Evolutionary conservation across 2,888 invertebrate species (phyloP), one percentile per base, ranked within the genome.

Genomic region (Parnassius smintheus): DNA sequence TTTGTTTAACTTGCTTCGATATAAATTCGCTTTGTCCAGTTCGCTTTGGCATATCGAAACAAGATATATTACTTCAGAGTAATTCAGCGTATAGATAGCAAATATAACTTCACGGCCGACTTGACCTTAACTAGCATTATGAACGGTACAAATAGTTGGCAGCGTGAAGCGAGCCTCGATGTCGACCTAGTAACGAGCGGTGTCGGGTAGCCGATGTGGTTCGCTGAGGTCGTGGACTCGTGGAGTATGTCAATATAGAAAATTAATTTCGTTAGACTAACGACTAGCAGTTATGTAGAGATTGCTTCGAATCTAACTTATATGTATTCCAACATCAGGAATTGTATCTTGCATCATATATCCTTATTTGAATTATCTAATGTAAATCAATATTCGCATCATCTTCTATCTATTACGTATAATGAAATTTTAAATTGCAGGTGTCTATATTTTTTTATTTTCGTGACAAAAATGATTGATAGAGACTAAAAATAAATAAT

Each of bases 61-160:
- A 64, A 64, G 63, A 64, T 56, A 59, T 49, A 64, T 56, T 56
- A 12, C 46, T 22, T 42, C 35, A 52, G 42, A 48, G 56, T 59
- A 64, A 59, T 56, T 59, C 56, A 59, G 44, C 63, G 49, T 41
- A 48, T 49, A 61, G 59, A 64, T 61, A 64, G 63, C 59, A 59
- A 67, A 70, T 68, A 69, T 70, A 66, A 68, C 73, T 75, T 75
- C 72, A 67, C 72, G 72, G 73, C 74, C 67, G 74, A 63, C 61
- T 63, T 70, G 85, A 84, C 83, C 79, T 76, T 81, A 83, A 79
- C 81, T 78, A 80, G 75, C 68, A 75, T 76, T 71, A 75, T 85
- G 86, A 88, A 86, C 84, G 86, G 83, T 87, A 88, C 88, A 88
- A 88, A 88, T 87, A 81, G 85, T 78, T 74, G 68, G 79, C 73